Base-by-base conservation (phyloP, 2,888 invertebrate species). In the Oscheius sp. region DNA sequence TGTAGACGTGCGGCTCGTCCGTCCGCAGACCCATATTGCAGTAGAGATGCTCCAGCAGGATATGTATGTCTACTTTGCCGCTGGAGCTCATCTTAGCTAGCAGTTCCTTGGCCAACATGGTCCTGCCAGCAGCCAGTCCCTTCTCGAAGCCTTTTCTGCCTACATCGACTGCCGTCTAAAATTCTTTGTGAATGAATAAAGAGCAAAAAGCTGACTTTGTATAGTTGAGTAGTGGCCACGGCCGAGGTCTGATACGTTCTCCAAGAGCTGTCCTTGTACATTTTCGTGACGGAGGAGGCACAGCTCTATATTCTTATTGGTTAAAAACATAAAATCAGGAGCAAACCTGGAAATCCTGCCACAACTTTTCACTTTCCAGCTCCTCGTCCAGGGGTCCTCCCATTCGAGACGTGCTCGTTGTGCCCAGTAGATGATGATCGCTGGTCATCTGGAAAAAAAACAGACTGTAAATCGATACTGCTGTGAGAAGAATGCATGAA, bases 161-260 rank as follows among this genome's bases (percentile, higher is more conserved):
- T 3, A 78, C 76, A 33, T 85, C 86, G 13, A 84, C 70, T 35
- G 81, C 78, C 1, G 76, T 77, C 81, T 81, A 55, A 33, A 76
- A 76, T 10, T 29, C 13, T 3, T 21, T 21, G n/a, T 10, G 51
- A 2, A 29, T 33, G 2, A 51, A 32, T 51, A 51, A 32, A 29
- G 21, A 65, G 48, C 3, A n/a, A 13, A 37, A 37, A 33, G 1
- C 80, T 73, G 47, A 82, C 84, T 77, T 85, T 85, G 74, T 87
- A 87, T 35, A 87, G 76, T 63, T 86, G 87, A 13, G 87, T 87
- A 4, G 87, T 86, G 37, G 83, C 79, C 29, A 84, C 85, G 37
- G 87, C 87, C 21, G 87, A 84, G 9, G 83, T 77, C 68, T 86
- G 83, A 32, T 87, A 78, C 29, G 74, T 82, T 42, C 78, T 73